Percentiles rank a stretch among this genome's conserved stretches.
Conservation (phyloP, 1,140 invertebrate genomes). For the Sycophila sp. region DNA sequence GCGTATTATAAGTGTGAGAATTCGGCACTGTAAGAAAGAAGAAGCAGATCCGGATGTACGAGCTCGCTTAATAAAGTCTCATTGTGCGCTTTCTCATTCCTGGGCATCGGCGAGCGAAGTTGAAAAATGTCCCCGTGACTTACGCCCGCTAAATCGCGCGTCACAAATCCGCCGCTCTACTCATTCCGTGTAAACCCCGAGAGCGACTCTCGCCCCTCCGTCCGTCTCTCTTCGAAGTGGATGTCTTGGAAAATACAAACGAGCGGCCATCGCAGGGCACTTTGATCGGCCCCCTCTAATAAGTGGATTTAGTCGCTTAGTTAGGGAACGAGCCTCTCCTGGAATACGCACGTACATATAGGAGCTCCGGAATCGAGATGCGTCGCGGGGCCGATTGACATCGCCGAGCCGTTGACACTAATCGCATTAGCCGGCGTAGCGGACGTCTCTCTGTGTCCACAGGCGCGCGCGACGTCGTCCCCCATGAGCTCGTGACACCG, state of each 20-base stretch:
- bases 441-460: too few species aligned
- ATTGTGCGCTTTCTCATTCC: too few species aligned
- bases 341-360: not conserved
- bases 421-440: not conserved
- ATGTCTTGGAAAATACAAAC: not conserved
- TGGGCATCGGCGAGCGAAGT: too few species aligned
- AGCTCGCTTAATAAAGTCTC: not conserved
- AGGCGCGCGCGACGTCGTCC: too few species aligned
- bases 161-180: not conserved
- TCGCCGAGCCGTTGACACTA: not conserved
- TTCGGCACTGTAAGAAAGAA: not conserved
- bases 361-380: not conserved
- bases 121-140: not conserved
- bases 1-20: not conserved
- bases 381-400: constrained; percentile 1
- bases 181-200: too few species aligned
- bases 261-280: not conserved
- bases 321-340: not conserved
- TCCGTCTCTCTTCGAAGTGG: too few species aligned
- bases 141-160: not conserved
- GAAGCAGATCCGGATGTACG: not conserved
- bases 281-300: not conserved
- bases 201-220: too few species aligned
- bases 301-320: constrained; percentile 18
- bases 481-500: not conserved